Percentiles rank a stretch among this genome's conserved stretches.
Evolutionary conservation across 2,888 invertebrate genomes (phyloP).

Genomic region (Emesis russula): DNA sequence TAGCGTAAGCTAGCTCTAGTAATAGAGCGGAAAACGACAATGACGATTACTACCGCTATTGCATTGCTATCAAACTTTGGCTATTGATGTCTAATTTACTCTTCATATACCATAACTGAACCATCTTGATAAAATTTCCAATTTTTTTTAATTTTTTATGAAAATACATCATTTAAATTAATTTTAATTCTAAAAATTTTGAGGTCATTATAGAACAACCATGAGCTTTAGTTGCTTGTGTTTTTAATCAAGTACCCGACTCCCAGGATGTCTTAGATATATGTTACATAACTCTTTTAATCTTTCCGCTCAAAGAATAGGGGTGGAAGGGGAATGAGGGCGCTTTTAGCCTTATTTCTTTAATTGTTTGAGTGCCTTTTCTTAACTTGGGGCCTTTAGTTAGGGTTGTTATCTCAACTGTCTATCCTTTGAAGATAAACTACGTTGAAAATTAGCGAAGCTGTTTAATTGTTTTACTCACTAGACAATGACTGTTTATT

Average conservation of each 20-base stretch:
- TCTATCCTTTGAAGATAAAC: slow-evolving; percentile 24
- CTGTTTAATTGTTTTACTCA: background rate
- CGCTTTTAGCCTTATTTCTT: slow-evolving; percentile 26
- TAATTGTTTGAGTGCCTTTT: slow-evolving; percentile 48
- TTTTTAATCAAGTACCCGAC: slow-evolving; percentile 90
- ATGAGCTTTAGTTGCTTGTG: slow-evolving; percentile 87
- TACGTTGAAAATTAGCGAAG: slow-evolving; percentile 13
- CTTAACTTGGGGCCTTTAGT: slow-evolving; percentile 23
- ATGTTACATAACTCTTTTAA: slow-evolving; percentile 38
- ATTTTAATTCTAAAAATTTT: background rate
- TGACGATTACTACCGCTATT: too few relatives aligned
- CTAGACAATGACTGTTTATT: background rate
- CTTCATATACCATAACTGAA: too few relatives aligned
- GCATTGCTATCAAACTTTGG: too few relatives aligned
- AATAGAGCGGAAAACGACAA: too few relatives aligned
- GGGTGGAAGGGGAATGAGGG: slow-evolving; percentile 2
- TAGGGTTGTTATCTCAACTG: slow-evolving; percentile 24
- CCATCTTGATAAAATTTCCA: too few relatives aligned
- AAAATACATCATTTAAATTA: too few relatives aligned
- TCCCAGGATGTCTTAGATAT: slow-evolving; percentile 51
- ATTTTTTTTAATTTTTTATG: too few relatives aligned
- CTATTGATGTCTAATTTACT: too few relatives aligned
- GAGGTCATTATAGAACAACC: slow-evolving; percentile 54
- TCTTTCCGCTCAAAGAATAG: slow-evolving; percentile 23
- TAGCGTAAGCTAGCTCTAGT: too few relatives aligned